Base-by-base conservation (phyloP, 2,888 invertebrate genomes). In the Noctuana brunneofusca region DNA sequence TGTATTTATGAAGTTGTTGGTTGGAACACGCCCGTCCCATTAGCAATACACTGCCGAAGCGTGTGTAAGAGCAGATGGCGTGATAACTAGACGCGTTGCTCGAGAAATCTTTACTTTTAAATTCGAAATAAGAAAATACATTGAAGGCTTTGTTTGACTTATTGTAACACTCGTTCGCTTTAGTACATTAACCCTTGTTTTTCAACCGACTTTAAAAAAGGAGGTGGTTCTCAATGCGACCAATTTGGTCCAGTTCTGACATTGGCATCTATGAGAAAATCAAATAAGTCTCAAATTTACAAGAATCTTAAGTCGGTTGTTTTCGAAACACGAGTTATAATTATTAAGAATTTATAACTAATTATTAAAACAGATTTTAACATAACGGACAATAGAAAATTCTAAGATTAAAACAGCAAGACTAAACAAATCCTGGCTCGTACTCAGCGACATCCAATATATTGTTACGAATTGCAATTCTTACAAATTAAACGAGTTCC, bases 1-100 rank as follows among this genome's bases (percentile, higher is more conserved):
- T n/a, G n/a, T n/a, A n/a, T n/a, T n/a, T n/a, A n/a, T n/a, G n/a
- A n/a, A n/a, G 62, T 55, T 62, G 55, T 62, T 55, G 41, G 62
- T 12, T 22, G 2, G 14, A 43, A 62, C 55, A 62, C 62, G 62
- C 62, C 62, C 55, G 50, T 30, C 14, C 55, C 62, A 62, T 62
- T 55, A 62, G 62, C 55, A 62, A 52, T 43, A 52, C 38, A 11
- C 46, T 46, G 55, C 4, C 54, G 52, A 50, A 55, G 62, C 62
- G 62, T 55, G 62, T 56, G 62, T 62, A 62, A 48, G 38, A 41
- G 62, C 49, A 49, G 62, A 62, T 62, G 55, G 55, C 30, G 38
- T 49, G 62, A 62, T 62, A 62, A 62, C 54, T 43, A 52, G 58
- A 58, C 59, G 46, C 58, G 43, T 59, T 41, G 50, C 12, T 20